These are phyloP conservation scores for Danaus plexippus DNA, from an alignment of 1,140 invertebrate species.

Conservation along the genomic window DNA sequence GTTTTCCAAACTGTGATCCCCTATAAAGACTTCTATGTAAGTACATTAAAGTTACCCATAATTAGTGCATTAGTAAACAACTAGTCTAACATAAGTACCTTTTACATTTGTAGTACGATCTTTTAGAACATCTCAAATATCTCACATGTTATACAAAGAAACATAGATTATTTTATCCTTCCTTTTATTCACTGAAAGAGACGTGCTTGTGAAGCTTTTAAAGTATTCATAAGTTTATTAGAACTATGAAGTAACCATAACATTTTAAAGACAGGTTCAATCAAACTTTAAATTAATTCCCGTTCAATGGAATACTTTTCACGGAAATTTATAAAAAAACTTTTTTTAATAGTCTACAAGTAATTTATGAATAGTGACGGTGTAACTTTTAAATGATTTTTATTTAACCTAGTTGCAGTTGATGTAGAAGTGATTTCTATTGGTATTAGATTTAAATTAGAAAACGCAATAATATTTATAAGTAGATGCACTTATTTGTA, in stretches of 20 bases:
- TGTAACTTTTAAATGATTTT: too few relatives aligned
- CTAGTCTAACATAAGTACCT: conserved; percentile 25
- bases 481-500: conserved; percentile 63
- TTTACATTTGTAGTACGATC: conserved; percentile 24
- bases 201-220: too few relatives aligned
- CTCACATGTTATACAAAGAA: too few relatives aligned
- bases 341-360: too few relatives aligned
- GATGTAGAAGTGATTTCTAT: conserved; percentile 9
- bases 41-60: conserved; percentile 45
- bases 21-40: conserved; percentile 69
- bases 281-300: not conserved
- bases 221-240: too few relatives aligned
- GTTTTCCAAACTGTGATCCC: conserved; percentile 70
- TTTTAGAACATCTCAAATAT: not conserved
- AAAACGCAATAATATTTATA: conserved; percentile 66
- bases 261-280: conserved; percentile 1
- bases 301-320: too few relatives aligned
- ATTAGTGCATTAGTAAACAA: conserved; percentile 24
- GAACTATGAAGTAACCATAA: too few relatives aligned
- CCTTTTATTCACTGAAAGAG: too few relatives aligned
- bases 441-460: conserved; percentile 44
- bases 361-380: too few relatives aligned
- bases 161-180: too few relatives aligned
- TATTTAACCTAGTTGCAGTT: conserved; percentile 3
- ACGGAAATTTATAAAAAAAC: too few relatives aligned